Evolutionary conservation across 2,888 invertebrate genomes (phyloP).

Genomic region (Chrysotoxum bicinctum): DNA sequence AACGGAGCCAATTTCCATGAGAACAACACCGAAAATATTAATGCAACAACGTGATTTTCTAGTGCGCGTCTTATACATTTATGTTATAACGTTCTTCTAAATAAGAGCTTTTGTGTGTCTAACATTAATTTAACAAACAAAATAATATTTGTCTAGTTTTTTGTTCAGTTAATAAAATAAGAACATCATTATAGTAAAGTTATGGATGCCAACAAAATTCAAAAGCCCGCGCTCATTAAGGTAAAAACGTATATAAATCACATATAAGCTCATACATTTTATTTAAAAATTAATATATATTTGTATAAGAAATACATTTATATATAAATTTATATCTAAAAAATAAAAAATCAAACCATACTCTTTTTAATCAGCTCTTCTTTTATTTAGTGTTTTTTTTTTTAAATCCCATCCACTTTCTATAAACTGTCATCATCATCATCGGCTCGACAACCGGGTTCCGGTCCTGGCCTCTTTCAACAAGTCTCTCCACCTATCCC

Average conservation of each 20-base stretch:
- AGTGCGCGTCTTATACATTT: constrained; percentile 33
- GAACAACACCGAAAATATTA: constrained; percentile 88
- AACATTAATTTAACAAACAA: constrained; percentile 43
- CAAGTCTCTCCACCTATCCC: too few species aligned
- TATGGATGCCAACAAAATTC: constrained; percentile 33
- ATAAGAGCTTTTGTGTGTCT: constrained; percentile 42
- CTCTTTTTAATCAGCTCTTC: neutral
- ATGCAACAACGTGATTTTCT: constrained; percentile 80
- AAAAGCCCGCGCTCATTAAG: constrained; percentile 53
- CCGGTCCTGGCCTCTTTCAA: too few species aligned
- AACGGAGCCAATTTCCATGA: constrained; percentile 90
- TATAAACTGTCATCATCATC: too few species aligned
- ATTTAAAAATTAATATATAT: constrained; percentile 41
- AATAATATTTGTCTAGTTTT: constrained; percentile 39
- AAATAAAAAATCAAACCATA: constrained; percentile 17
- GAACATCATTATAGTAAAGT: constrained; percentile 45
- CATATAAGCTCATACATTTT: constrained; percentile 51
- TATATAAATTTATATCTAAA: constrained; percentile 26
- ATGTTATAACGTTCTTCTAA: constrained; percentile 48
- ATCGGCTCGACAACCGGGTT: too few species aligned
- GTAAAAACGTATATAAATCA: constrained; percentile 44
- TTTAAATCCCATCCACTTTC: too few species aligned
- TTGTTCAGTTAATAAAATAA: constrained; percentile 39
- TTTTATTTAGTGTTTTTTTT: neutral
- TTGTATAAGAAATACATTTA: constrained; percentile 33